Conservation (phyloP, 2,113 vertebrate species). For the Psephotus haematonotus region DNA sequence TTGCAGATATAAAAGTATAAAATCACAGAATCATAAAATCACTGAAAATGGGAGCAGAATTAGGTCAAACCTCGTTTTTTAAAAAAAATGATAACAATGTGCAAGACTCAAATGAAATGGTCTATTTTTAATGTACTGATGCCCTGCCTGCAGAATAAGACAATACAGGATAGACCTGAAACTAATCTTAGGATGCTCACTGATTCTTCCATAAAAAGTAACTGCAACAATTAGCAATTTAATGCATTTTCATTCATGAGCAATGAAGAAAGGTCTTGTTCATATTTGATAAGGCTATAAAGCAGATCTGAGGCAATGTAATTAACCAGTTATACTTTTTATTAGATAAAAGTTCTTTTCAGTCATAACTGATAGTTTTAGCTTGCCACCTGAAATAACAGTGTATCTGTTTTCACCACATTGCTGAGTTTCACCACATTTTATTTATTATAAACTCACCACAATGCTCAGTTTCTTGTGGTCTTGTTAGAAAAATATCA, state of each 20-base stretch:
- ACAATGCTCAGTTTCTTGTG: not conserved
- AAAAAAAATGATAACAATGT: not conserved
- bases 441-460: not conserved
- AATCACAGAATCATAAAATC: not conserved
- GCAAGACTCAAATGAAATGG: not conserved
- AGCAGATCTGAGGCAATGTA: conserved; percentile 14
- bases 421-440: not conserved
- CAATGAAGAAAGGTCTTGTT: conserved; percentile 26
- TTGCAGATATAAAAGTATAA: not conserved
- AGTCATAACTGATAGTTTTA: not conserved
- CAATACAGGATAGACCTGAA: conserved; percentile 13
- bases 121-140: not conserved
- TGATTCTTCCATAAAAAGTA: not conserved
- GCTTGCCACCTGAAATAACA: not conserved
- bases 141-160: not conserved
- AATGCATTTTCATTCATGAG: conserved; percentile 8
- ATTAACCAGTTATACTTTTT: conserved; percentile 7
- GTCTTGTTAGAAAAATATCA: not conserved
- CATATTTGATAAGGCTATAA: conserved; percentile 28
- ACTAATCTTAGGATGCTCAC: not conserved
- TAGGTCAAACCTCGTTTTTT: not conserved
- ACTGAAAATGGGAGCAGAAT: not conserved
- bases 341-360: not conserved
- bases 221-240: conserved; percentile 36
- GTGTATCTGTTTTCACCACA: not conserved